Percentiles rank a stretch among this genome's conserved stretches.
Conservation (phyloP, 1,140 invertebrate species). For the Trissolcus basalis region DNA sequence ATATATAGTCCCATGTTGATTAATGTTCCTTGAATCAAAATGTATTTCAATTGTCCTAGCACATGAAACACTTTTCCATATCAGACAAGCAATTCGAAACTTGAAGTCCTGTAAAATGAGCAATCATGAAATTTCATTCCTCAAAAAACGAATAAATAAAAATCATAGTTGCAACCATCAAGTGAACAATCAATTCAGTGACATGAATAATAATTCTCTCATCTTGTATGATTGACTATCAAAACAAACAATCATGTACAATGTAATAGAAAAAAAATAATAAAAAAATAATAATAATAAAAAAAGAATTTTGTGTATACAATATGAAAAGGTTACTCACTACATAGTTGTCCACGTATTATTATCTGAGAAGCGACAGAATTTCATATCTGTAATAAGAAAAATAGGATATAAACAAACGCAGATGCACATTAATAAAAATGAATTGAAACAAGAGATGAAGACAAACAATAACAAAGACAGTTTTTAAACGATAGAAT, state of each 20-base stretch:
- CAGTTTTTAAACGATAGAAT: no score
- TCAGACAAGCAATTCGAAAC: not conserved
- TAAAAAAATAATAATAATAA: no score
- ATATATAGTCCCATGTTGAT: slow-evolving; percentile 13
- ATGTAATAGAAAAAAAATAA: no score
- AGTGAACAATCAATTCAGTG: no score
- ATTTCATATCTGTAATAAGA: slow-evolving; percentile 69
- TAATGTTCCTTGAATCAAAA: slow-evolving; percentile 5
- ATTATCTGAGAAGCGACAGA: slow-evolving; percentile 69
- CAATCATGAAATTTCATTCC: not conserved
- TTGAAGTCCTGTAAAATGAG: not conserved
- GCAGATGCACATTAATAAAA: not conserved
- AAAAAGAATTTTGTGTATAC: no score
- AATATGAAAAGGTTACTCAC: slow-evolving; percentile 67
- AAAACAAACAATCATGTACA: no score
- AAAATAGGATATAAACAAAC: slow-evolving; percentile 31
- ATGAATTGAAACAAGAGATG: not conserved
- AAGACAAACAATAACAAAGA: slow-evolving; percentile 26
- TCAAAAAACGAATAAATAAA: no score
- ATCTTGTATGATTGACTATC: no score
- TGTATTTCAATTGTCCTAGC: not conserved
- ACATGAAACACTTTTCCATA: not conserved
- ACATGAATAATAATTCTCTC: no score
- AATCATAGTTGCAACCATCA: no score
- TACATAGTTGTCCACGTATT: slow-evolving; percentile 76